Base-by-base conservation (phyloP, 2,888 invertebrate species). In the Troides aeacus region DNA sequence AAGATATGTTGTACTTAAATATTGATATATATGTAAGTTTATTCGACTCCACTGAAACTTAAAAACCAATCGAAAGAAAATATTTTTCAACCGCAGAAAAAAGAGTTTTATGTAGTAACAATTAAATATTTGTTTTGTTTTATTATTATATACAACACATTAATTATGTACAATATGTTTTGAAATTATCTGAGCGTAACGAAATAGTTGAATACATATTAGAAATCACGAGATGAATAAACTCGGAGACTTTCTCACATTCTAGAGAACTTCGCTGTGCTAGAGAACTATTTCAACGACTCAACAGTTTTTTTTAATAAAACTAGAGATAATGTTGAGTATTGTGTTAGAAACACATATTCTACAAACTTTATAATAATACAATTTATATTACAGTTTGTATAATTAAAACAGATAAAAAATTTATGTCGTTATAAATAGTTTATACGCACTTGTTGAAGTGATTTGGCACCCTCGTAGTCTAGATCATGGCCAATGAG, bases 401-500 rank as follows among this genome's bases (percentile, higher is more conserved):
- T 30, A 30, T 7, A 46, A 46, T 46, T 2, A 46, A 46, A 46
- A 46, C 10, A 46, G 10, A 46, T 46, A 46, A 15, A 15, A 15
- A 46, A 0, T 15, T 46, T 46, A 15, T 46, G 15, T 15, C 18
- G 56, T 59, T 18, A 30, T 7, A 57, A 57, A 12, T 23, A 21
- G 30, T 30, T 30, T 21, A 0, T 61, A 77, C 85, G 76, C 75
- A 93, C 93, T 80, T 93, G 93, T 75, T 93, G 92, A 65, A 93
- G 76, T 71, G 94, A 94, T 79, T 94, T 94, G 0, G 97, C 97
- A 30, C 94, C 94, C 78, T 96, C 95, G 78, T 95, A 97, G 82
- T 98, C 95, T 73, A 97, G 90, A 77, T 96, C 94, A 77, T 97
- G 96, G 5, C 95, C 95, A 71, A 98, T 94, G n/a, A 97, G 93